phyloP scores from a whole-genome alignment of 2,888 invertebrate species.

The Drosophila suboccidentalis region DNA sequence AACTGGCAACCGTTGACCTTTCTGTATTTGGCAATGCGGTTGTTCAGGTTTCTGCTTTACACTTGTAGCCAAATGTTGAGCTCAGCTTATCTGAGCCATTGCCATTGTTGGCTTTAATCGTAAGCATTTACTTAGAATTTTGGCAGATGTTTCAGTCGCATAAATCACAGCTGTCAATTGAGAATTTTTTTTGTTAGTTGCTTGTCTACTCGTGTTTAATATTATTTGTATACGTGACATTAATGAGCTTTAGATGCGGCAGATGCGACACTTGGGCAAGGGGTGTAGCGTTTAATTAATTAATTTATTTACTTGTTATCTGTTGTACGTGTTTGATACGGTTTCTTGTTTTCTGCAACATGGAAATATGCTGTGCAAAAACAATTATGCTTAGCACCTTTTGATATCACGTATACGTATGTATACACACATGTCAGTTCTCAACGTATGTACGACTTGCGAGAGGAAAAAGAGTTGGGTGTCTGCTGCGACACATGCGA shows the following conservation, averaged over 20 bases:
- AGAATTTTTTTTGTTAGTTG: conserved; percentile 27
- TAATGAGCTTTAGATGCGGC: conserved; percentile 75
- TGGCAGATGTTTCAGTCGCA: conserved; percentile 21
- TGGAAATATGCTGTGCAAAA: conserved; percentile 26
- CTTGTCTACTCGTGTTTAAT: conserved; percentile 11
- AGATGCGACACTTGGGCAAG: conserved; percentile 69
- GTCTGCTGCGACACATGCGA: conserved; percentile 54
- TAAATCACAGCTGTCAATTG: conserved; percentile 75
- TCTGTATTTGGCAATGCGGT: not conserved
- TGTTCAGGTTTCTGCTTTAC: not conserved
- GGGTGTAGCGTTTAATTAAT: conserved; percentile 71
- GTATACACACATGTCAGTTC: conserved; percentile 9
- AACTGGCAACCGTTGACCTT: conserved; percentile 20
- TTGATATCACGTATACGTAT: conserved; percentile 24
- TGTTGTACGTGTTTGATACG: conserved; percentile 36
- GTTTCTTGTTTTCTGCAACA: conserved; percentile 4
- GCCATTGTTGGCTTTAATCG: not conserved
- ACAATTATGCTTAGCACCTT: conserved; percentile 33
- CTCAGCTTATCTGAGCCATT: conserved; percentile 5
- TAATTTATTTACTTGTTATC: conserved; percentile 73
- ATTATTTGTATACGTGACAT: conserved; percentile 52
- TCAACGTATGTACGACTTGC: not conserved
- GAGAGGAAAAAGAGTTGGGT: not conserved
- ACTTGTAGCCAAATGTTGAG: not conserved
- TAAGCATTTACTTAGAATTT: conserved; percentile 2